Evolutionary conservation across 2,888 invertebrate species (phyloP).

Genomic region (Autographa gamma): DNA sequence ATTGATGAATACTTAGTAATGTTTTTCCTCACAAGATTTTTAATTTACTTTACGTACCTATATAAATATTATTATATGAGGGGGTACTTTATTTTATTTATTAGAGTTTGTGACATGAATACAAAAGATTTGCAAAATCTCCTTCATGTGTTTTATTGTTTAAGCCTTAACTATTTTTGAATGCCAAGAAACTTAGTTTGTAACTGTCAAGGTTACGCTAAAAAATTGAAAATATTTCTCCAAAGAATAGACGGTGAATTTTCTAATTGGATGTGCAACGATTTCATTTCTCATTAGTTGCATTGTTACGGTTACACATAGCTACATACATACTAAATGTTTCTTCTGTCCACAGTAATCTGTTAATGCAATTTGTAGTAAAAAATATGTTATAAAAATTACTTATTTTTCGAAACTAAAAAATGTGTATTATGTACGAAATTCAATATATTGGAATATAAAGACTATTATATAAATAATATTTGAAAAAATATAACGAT

Average conservation of each 20-base stretch:
- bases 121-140: slow-evolving; percentile 18
- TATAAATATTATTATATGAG: too few species aligned
- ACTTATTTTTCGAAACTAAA: not conserved
- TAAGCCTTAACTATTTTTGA: slow-evolving; percentile 26
- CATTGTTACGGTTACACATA: slow-evolving; percentile 30
- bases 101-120: not conserved
- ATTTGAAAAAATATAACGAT: too few species aligned
- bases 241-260: slow-evolving; percentile 39
- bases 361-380: too few species aligned
- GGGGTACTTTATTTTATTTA: too few species aligned
- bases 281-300: slow-evolving; percentile 42
- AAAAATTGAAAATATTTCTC: slow-evolving; percentile 28
- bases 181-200: slow-evolving; percentile 29
- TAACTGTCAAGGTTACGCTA: slow-evolving; percentile 43
- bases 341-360: not conserved
- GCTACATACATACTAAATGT: not conserved
- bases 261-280: slow-evolving; percentile 45
- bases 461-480: too few species aligned
- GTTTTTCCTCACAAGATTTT: not conserved
- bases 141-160: slow-evolving; percentile 37
- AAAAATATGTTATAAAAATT: too few species aligned
- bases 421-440: slow-evolving; percentile 17
- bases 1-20: not conserved
- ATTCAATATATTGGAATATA: too few species aligned
- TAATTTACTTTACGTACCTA: too few species aligned